Evolutionary conservation across 2,113 vertebrate genomes (phyloP).

Genomic region (Taurulus bubalis): DNA sequence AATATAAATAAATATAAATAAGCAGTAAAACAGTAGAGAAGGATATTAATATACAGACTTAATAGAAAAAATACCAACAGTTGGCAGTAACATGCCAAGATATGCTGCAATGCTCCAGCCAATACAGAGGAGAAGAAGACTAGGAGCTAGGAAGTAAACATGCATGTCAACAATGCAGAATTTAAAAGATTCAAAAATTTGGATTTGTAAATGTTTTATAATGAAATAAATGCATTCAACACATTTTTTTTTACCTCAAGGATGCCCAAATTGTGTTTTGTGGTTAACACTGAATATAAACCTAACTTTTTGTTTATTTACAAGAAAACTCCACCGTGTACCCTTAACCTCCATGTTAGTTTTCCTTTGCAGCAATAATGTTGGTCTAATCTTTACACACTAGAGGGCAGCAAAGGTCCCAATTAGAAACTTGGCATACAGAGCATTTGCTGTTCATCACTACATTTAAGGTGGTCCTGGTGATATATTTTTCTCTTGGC

Average conservation of each 20-base stretch:
- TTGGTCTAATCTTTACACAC: constrained; percentile 5
- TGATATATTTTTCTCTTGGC: neutral
- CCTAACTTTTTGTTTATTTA: neutral
- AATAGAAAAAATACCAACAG: too few relatives aligned
- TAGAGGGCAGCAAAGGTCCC: constrained; percentile 34
- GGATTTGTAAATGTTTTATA: neutral
- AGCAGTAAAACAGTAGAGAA: too few relatives aligned
- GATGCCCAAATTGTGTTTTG: neutral
- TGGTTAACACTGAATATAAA: neutral
- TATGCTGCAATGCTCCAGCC: neutral
- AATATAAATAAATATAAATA: too few relatives aligned
- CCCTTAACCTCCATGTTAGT: neutral
- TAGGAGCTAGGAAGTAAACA: neutral
- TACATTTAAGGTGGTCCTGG: too few relatives aligned
- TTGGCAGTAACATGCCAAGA: neutral
- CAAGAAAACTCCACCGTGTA: neutral
- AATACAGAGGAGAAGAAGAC: neutral
- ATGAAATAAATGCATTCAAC: neutral
- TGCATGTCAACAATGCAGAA: neutral
- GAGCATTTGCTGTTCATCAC: neutral
- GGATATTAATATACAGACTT: too few relatives aligned
- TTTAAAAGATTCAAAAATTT: neutral
- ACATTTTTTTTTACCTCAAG: neutral
- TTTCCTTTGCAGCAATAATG: neutral
- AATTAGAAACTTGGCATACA: neutral